A percentile compares a stretch with the other conserved stretches of the same genome.
Conservation (phyloP, 2,888 invertebrate species). For the Stictocephala bisonia region DNA sequence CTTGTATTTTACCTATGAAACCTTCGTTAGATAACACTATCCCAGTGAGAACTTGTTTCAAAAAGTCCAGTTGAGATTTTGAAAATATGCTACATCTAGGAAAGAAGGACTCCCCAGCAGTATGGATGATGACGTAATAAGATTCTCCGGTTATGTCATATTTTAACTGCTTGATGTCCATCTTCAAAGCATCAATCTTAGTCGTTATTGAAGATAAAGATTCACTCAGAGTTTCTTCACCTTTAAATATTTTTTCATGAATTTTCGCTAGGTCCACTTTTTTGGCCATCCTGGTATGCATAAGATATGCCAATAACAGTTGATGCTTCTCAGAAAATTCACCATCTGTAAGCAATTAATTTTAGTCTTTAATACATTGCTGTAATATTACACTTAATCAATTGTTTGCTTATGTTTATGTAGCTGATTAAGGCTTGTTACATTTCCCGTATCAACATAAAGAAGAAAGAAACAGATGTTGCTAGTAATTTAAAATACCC, state of each 20-base stretch:
- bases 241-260: not conserved
- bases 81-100: constrained; percentile 4
- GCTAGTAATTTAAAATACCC: too few relatives aligned
- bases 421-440: too few relatives aligned
- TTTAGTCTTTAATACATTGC: too few relatives aligned
- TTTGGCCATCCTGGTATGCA: constrained; percentile 14
- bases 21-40: constrained; percentile 2
- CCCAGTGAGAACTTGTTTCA: constrained; percentile 12
- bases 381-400: too few relatives aligned
- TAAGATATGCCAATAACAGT: constrained; percentile 2
- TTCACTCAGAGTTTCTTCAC: not conserved
- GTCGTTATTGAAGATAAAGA: not conserved
- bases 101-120: constrained; percentile 16
- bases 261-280: constrained; percentile 10
- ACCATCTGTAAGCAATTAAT: not conserved
- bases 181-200: constrained; percentile 19
- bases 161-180: constrained; percentile 4
- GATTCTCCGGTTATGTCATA: constrained; percentile 20
- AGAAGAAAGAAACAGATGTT: too few relatives aligned
- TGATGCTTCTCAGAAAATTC: not conserved
- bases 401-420: too few relatives aligned
- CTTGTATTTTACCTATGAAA: not conserved
- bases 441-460: too few relatives aligned
- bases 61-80: constrained; percentile 13
- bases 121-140: constrained; percentile 12